phyloP scores from a whole-genome alignment of 2,888 invertebrate genomes.

The Lacanobia wlatinum region DNA sequence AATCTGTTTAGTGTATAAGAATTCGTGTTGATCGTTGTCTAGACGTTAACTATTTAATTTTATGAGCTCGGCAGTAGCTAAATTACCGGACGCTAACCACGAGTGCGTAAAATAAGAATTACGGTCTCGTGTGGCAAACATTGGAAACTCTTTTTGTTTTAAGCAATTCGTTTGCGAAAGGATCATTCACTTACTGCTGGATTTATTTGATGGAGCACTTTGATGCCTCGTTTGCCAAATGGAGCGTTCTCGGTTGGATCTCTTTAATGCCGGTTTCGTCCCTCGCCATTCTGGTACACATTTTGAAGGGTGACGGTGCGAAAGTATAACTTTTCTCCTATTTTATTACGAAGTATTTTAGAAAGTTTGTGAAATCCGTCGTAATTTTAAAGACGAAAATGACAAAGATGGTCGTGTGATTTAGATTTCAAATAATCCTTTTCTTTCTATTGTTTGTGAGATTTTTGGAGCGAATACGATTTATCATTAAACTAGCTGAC shows the following conservation, averaged over 20 bases:
- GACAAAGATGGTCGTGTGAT: conserved; percentile 10
- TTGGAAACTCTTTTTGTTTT: conserved; percentile 41
- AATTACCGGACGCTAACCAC: conserved; percentile 62
- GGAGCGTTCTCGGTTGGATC: background rate
- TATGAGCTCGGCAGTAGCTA: conserved; percentile 55
- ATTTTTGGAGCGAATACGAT: conserved; percentile 1
- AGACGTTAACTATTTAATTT: conserved; percentile 65
- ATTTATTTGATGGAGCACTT: conserved; percentile 24
- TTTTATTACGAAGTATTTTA: conserved; percentile 11
- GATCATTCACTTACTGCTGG: conserved; percentile 10
- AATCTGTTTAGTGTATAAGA: conserved; percentile 62
- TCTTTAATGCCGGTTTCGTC: conserved; percentile 22
- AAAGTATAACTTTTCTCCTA: conserved; percentile 4
- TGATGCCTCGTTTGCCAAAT: conserved; percentile 23
- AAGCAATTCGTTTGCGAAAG: conserved; percentile 33
- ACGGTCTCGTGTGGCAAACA: conserved; percentile 33
- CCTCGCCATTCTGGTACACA: background rate
- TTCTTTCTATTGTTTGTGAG: conserved; percentile 8
- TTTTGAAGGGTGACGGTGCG: background rate
- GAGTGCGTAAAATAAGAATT: conserved; percentile 63
- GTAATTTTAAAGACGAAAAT: conserved; percentile 1
- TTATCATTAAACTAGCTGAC: conserved; percentile 9
- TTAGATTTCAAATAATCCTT: conserved; percentile 8
- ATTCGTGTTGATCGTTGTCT: conserved; percentile 54
- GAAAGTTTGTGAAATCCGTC: conserved; percentile 10